A percentile compares a stretch with the other conserved stretches of the same genome.
Evolutionary conservation across 2,113 vertebrate species (phyloP).

Genomic region (Ictalurus furcatus): DNA sequence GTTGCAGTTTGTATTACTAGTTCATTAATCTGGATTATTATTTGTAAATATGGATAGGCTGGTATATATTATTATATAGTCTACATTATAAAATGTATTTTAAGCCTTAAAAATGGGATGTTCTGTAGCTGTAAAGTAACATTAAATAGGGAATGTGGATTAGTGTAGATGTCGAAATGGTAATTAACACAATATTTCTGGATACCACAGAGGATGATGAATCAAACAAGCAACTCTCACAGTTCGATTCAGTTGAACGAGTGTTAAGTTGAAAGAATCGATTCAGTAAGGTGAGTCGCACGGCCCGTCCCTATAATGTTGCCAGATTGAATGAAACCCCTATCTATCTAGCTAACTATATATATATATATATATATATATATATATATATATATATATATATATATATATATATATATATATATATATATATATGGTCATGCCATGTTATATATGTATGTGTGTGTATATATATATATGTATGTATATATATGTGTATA

Average conservation of each 20-base stretch:
- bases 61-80: neutral
- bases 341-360: too few species aligned
- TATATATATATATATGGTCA: too few species aligned
- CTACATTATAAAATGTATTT: neutral
- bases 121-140: neutral
- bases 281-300: neutral
- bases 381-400: too few species aligned
- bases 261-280: neutral
- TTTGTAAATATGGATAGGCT: neutral
- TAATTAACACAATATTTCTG: neutral
- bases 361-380: too few species aligned
- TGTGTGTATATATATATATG: too few species aligned
- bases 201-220: neutral
- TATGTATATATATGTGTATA: too few species aligned
- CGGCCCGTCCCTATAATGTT: neutral
- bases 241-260: neutral
- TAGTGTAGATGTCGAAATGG: neutral
- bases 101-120: neutral
- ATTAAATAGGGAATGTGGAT: neutral
- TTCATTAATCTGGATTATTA: neutral
- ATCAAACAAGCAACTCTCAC: neutral
- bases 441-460: too few species aligned
- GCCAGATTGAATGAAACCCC: neutral
- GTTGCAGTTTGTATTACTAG: neutral
- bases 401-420: too few species aligned